These are phyloP conservation scores for Xiphophorus hellerii DNA, from an alignment of 2,113 vertebrate genomes.

Conservation along the genomic window DNA sequence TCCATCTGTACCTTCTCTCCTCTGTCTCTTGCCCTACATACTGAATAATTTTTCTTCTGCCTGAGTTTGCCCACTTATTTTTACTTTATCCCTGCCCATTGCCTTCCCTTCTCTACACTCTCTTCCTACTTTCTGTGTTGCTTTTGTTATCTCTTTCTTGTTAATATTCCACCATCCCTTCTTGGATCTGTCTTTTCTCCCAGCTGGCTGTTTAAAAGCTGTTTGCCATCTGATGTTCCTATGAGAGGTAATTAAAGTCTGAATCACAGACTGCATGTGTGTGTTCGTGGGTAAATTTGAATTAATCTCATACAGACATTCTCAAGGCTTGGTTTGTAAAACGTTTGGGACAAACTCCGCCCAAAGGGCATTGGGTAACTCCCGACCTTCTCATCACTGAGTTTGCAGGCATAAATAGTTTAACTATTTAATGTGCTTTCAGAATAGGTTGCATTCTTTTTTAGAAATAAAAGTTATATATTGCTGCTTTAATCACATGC, in stretches of 20 bases:
- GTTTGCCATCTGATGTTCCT: constrained; percentile 82
- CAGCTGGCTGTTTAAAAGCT: constrained; percentile 78
- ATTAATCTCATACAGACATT: constrained; percentile 65
- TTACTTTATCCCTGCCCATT: not conserved
- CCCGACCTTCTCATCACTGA: not conserved
- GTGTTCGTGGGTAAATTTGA: constrained; percentile 33
- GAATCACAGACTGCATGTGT: constrained; percentile 59
- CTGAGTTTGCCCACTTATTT: constrained; percentile 13
- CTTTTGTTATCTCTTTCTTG: not conserved
- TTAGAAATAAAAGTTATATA: too few relatives aligned
- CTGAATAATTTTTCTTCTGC: constrained; percentile 3
- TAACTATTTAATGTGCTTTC: constrained; percentile 19
- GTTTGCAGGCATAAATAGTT: constrained; percentile 27
- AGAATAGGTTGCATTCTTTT: constrained; percentile 24
- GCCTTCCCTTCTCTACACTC: not conserved
- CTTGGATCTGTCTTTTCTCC: constrained; percentile 39
- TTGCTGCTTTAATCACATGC: too few relatives aligned
- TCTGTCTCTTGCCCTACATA: constrained; percentile 46
- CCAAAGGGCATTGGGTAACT: not conserved
- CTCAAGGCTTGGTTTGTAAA: constrained; percentile 26
- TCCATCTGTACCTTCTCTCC: constrained; percentile 47
- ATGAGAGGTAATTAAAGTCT: constrained; percentile 80
- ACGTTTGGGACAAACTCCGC: constrained; percentile 34
- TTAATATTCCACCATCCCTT: constrained; percentile 21
- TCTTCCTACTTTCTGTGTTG: not conserved